phyloP scores from a whole-genome alignment of 1,140 invertebrate species.

The Pseudomyrmex flavicornis region DNA sequence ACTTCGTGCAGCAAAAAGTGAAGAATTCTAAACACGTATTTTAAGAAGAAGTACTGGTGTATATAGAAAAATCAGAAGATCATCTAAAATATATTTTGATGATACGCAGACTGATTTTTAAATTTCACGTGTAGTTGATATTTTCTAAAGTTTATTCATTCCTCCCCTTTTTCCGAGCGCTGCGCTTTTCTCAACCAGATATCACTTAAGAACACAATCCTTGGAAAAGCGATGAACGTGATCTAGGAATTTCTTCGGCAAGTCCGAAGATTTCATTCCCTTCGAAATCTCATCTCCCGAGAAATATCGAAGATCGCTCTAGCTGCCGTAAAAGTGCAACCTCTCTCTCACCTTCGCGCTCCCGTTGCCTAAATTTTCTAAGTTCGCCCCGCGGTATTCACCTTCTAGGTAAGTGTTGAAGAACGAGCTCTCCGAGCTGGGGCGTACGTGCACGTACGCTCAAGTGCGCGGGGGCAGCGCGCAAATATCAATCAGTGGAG shows the following conservation, averaged over 20 bases:
- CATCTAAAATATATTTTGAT: neutral
- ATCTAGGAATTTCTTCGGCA: slow-evolving; percentile 11
- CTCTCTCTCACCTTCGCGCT: slow-evolving; percentile 1
- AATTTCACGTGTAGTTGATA: neutral
- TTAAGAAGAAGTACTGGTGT: too few species aligned
- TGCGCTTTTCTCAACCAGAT: neutral
- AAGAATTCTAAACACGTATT: too few species aligned
- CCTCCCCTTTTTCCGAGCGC: neutral
- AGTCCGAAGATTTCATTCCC: slow-evolving; percentile 25
- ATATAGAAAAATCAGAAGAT: neutral
- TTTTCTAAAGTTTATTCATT: neutral
- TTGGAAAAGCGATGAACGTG: slow-evolving; percentile 29
- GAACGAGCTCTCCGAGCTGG: slow-evolving; percentile 12
- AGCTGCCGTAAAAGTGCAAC: slow-evolving; percentile 14
- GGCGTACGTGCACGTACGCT: slow-evolving; percentile 63
- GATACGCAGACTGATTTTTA: neutral
- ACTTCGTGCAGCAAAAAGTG: too few species aligned
- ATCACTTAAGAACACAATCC: slow-evolving; percentile 21
- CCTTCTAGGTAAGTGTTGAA: slow-evolving; percentile 29
- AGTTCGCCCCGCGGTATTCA: slow-evolving; percentile 12
- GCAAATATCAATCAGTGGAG: slow-evolving; percentile 79
- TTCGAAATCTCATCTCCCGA: slow-evolving; percentile 35
- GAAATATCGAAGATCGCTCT: slow-evolving; percentile 40
- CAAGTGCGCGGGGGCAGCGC: slow-evolving; percentile 48
- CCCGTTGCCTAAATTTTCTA: slow-evolving; percentile 51